Base-by-base conservation (phyloP, 2,888 invertebrate genomes). In the Aethes cnicana region DNA sequence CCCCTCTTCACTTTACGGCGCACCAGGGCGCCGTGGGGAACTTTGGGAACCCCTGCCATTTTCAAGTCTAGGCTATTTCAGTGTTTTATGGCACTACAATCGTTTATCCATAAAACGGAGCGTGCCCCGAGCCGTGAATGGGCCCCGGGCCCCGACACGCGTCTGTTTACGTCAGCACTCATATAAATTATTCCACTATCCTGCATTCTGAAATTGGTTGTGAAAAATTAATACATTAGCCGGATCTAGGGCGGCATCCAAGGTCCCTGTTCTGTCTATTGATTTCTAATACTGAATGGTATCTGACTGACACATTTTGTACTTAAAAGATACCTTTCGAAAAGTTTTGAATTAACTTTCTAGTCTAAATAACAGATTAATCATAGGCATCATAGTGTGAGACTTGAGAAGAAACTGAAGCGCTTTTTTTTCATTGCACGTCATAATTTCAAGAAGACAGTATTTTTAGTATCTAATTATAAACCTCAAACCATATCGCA, bases 221-320 rank as follows among this genome's bases (percentile, higher is more conserved):
- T 44, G 43, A 44, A 52, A 44, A 52, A 52, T 37, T 52, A 37
- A 52, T 52, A 52, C 37, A 44, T 52, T 52, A 50, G 50, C 17
- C 5, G 23, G 9, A 28, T 39, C 50, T 44, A 52, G 50, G 50
- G 12, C 30, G 50, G 3, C 12, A 11, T 30, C 21, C 17, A 4
- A 17, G 17, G 9, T 37, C 43, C 14, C 25, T 16, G n/a, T 25
- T 25, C 25, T 49, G 30, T 35, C 9, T 50, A 50, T 42, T n/a
- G 49, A 21, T 33, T 49, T 49, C 42, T 28, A 36, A 17, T 36
- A 12, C 25, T 20, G 25, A 48, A 48, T 35, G n/a, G n/a, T n/a
- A n/a, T n/a, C n/a, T n/a, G n/a, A n/a, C n/a, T n/a, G n/a, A n/a
- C n/a, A n/a, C 26, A 33, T 17, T 26, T 46, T 16, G 23, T 16